Evolutionary conservation across 2,888 invertebrate genomes (phyloP), one percentile per base, ranked within the genome.

Genomic region (Eilema depressum): DNA sequence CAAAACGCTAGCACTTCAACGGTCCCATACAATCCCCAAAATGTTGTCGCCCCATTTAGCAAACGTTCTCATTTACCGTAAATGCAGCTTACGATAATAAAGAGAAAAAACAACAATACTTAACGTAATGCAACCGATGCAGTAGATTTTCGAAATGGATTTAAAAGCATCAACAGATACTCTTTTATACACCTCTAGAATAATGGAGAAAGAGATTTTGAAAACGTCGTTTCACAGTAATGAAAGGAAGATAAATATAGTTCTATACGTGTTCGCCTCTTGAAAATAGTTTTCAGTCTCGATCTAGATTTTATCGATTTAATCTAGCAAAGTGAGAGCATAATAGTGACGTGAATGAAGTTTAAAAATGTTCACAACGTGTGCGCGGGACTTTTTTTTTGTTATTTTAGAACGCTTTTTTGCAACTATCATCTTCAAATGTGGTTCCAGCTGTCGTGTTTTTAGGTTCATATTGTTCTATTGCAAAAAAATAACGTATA

Each of bases 261-360:
- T 63, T 57, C 5, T 72, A 37, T 69, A 71, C 57, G 65, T 65
- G 70, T 61, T 65, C 75, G 75, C 66, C 74, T 76, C 71, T 76
- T 65, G 75, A 76, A 82, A 83, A 80, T 81, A 77, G 80, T 80
- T 83, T 81, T 71, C 78, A 75, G 74, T 79, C 74, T 71, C 66
- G 70, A 80, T 81, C 41, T 77, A 76, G 75, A 70, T 77, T 79
- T 79, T 82, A 85, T 85, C 83, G 85, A 83, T 84, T 82, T 84
- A 86, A 86, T 86, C 81, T 85, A 72, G 79, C 75, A 79, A 81
- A 86, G 82, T 85, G 83, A 80, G 75, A 81, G 67, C 74, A 77
- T 81, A 75, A 73, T 14, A 68, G 68, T 77, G 59, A 67, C 74
- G 73, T 57, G 62, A 73, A 70, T 63, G 63, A 73, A 80, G 73